Evolutionary conservation across 2,888 invertebrate genomes (phyloP).

Genomic region (Celastrina argiolus): DNA sequence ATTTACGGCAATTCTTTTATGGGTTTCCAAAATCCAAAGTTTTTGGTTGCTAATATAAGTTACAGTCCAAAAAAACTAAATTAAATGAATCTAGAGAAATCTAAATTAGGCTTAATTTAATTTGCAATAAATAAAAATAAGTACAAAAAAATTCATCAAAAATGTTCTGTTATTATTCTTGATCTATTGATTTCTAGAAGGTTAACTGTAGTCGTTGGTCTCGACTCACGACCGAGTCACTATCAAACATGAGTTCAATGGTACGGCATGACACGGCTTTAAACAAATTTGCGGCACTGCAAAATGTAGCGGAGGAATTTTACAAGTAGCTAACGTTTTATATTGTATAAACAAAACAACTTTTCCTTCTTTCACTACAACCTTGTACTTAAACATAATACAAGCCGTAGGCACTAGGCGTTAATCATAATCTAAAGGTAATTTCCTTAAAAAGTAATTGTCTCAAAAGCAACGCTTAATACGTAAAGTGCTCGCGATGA

Average conservation of each 20-base stretch:
- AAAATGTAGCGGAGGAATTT: not conserved
- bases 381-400: slow-evolving; percentile 6
- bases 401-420: not conserved
- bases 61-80: no score
- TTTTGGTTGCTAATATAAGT: no score
- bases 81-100: no score
- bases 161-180: no score
- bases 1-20: no score
- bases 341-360: not conserved
- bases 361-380: not conserved
- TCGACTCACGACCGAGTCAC: not conserved
- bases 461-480: not conserved
- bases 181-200: no score
- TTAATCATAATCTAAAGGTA: not conserved
- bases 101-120: no score
- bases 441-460: slow-evolving; percentile 3
- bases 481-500: not conserved
- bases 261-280: not conserved
- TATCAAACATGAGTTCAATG: not conserved
- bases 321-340: not conserved
- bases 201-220: not conserved
- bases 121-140: no score
- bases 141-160: no score
- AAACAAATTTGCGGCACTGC: not conserved
- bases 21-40: no score